Percentiles rank a stretch among this genome's conserved stretches.
phyloP scores from a whole-genome alignment of 2,113 vertebrate genomes.

The Cephalopholis sonnerati region DNA sequence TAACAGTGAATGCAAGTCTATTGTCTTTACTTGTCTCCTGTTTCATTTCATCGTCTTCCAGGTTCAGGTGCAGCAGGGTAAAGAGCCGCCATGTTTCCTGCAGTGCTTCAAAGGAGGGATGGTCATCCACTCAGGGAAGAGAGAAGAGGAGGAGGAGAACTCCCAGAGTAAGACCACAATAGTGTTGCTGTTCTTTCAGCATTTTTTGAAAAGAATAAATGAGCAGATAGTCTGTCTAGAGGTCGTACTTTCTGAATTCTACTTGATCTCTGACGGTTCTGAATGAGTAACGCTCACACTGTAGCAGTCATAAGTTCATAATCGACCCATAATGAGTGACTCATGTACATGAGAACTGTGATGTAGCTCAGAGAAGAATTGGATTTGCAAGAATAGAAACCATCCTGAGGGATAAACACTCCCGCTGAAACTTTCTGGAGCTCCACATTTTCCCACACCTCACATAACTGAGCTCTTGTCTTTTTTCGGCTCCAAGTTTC shows the following conservation, averaged over 20 bases:
- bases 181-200: neutral
- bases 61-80: slow-evolving; percentile 93
- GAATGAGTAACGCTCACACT: neutral
- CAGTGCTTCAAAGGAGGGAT: slow-evolving; percentile 96
- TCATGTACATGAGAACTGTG: neutral
- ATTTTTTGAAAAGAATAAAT: neutral
- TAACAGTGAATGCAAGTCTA: neutral
- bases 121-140: slow-evolving; percentile 93
- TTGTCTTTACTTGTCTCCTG: neutral
- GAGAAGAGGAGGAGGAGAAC: slow-evolving; percentile 96
- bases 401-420: neutral
- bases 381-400: neutral
- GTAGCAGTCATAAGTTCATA: neutral
- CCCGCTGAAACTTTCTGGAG: neutral
- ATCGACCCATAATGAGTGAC: neutral
- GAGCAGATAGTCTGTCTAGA: neutral
- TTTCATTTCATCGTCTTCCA: neutral
- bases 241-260: neutral
- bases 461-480: neutral
- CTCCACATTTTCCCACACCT: neutral
- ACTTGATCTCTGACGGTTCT: neutral
- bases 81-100: slow-evolving; percentile 94
- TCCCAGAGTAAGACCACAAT: slow-evolving; percentile 86
- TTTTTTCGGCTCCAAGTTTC: neutral
- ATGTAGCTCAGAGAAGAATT: neutral